Evolutionary conservation across 2,113 vertebrate genomes (phyloP).

Genomic region (Beaufortia kweichowensis): DNA sequence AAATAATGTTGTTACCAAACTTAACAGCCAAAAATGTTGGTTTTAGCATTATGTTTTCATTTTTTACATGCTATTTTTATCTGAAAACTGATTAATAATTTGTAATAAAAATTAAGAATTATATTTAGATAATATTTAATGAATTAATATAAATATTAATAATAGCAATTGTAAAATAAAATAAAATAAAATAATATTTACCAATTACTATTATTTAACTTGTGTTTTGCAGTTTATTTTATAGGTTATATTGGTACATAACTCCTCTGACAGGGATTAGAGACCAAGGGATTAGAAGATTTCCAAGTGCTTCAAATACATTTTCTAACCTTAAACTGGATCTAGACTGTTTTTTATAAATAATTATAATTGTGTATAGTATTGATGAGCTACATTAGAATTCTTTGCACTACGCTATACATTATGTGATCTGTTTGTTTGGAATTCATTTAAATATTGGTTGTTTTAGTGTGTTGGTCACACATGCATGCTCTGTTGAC

Average conservation of each 20-base stretch:
- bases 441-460: conserved; percentile 22
- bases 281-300: background rate
- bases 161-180: too few relatives aligned
- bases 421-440: conserved; percentile 28
- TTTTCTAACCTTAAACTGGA: background rate
- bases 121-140: too few relatives aligned
- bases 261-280: background rate
- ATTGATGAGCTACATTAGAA: conserved; percentile 34
- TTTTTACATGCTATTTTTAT: too few relatives aligned
- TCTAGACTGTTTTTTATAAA: background rate
- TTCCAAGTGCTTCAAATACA: background rate
- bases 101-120: too few relatives aligned
- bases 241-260: background rate
- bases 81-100: too few relatives aligned
- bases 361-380: conserved; percentile 15
- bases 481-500: conserved; percentile 48
- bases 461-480: conserved; percentile 22
- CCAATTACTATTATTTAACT: too few relatives aligned
- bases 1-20: background rate
- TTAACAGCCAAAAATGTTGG: too few relatives aligned
- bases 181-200: too few relatives aligned
- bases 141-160: too few relatives aligned
- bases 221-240: background rate
- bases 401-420: conserved; percentile 7
- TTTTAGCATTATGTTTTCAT: too few relatives aligned